Evolutionary conservation across 2,888 invertebrate species (phyloP).

Genomic region (Mythimna impura): DNA sequence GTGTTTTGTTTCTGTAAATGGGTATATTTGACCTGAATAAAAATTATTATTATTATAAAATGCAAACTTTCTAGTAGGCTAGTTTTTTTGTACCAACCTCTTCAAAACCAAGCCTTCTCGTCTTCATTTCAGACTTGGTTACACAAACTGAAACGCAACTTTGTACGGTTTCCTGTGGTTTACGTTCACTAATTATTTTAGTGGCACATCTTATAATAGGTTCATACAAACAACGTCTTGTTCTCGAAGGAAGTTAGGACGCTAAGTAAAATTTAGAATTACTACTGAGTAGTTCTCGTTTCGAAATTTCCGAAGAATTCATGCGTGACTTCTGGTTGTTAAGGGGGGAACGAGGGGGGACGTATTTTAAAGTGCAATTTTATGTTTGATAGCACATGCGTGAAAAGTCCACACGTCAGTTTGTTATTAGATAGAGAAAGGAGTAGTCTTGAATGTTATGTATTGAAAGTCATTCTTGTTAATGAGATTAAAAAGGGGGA

Average conservation of each 20-base stretch:
- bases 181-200: conserved; percentile 54
- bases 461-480: not conserved
- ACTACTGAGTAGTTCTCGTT: conserved; percentile 6
- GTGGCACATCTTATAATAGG: conserved; percentile 36
- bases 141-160: conserved; percentile 68
- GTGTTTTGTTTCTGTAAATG: too few relatives aligned
- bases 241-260: conserved; percentile 53
- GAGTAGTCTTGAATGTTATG: not conserved
- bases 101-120: not conserved
- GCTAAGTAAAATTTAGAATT: conserved; percentile 41
- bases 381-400: conserved; percentile 12
- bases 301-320: conserved; percentile 7
- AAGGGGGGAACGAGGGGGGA: not conserved
- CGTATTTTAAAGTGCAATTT: not conserved
- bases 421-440: not conserved
- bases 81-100: not conserved
- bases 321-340: not conserved
- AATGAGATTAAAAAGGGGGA: not conserved
- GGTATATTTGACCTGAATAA: too few relatives aligned
- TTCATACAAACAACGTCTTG: conserved; percentile 56
- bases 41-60: too few relatives aligned
- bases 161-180: conserved; percentile 70
- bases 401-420: not conserved
- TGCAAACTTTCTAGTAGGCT: too few relatives aligned
- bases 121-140: conserved; percentile 2